A percentile compares a stretch with the other conserved stretches of the same genome.
phyloP scores from a whole-genome alignment of 35 echinoderm and acorn worm genomes.

The Patiria miniata region DNA sequence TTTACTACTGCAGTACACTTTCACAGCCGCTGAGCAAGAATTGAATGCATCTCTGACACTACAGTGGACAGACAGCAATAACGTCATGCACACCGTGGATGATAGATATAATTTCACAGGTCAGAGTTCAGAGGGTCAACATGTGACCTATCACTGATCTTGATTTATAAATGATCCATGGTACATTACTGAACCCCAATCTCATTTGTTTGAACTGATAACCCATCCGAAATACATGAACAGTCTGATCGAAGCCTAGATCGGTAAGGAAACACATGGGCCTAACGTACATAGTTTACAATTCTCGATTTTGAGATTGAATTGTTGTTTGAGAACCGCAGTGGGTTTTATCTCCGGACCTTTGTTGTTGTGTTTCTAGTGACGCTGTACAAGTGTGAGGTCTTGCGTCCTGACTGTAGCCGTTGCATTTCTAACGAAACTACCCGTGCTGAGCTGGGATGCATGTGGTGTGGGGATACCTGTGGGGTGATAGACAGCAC shows the following conservation, averaged over 20 bases:
- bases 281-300: too few species aligned
- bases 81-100: not conserved
- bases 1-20: constrained; percentile 25
- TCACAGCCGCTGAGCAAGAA: not conserved
- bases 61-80: constrained; percentile 4
- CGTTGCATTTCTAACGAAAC: constrained; percentile 50
- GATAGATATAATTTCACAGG: constrained; percentile 16
- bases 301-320: too few species aligned
- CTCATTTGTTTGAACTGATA: too few species aligned
- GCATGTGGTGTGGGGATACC: constrained; percentile 44
- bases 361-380: constrained; percentile 7
- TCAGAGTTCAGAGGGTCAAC: not conserved
- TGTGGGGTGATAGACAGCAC: not conserved
- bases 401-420: constrained; percentile 60
- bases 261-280: too few species aligned
- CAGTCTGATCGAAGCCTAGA: too few species aligned
- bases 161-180: too few species aligned
- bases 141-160: too few species aligned
- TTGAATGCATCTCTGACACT: not conserved
- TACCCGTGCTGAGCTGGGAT: not conserved
- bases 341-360: too few species aligned
- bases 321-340: too few species aligned
- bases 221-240: too few species aligned
- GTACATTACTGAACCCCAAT: too few species aligned
- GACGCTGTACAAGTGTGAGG: constrained; percentile 56